Conservation (phyloP, 2,888 invertebrate genomes). For the Xanthia icteritia region DNA sequence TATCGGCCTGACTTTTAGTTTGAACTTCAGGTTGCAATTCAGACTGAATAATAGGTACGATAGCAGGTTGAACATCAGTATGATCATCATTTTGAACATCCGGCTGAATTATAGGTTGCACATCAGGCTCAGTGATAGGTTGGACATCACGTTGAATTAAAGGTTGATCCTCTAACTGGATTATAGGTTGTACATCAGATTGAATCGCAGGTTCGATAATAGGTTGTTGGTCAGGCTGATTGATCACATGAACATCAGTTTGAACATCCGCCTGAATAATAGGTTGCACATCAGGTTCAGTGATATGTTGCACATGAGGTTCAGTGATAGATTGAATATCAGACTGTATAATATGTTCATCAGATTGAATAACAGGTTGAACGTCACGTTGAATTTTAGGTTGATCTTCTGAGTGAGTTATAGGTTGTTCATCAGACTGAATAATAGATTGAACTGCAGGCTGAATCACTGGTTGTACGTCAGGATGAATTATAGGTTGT, state of each 20-base stretch:
- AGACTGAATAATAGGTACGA: background rate
- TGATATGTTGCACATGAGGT: background rate
- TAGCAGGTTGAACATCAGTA: background rate
- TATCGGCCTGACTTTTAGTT: background rate
- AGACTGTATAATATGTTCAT: background rate
- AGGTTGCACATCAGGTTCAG: background rate
- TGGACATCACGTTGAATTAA: background rate
- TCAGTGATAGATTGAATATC: background rate
- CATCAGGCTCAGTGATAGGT: background rate
- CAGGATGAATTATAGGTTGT: background rate
- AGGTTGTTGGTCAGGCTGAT: background rate
- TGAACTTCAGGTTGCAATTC: background rate
- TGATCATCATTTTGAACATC: background rate
- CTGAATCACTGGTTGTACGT: background rate
- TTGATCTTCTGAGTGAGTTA: background rate
- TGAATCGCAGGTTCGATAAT: background rate
- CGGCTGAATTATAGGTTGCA: background rate
- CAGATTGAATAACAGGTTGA: background rate
- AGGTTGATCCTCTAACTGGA: background rate
- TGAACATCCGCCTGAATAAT: background rate
- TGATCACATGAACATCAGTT: background rate
- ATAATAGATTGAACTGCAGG: conserved; percentile 6
- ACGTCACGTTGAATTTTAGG: background rate
- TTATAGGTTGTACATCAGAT: background rate
- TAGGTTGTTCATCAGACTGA: background rate